Evolutionary conservation across 2,888 invertebrate species (phyloP).

Genomic region (Pammene fasciana): DNA sequence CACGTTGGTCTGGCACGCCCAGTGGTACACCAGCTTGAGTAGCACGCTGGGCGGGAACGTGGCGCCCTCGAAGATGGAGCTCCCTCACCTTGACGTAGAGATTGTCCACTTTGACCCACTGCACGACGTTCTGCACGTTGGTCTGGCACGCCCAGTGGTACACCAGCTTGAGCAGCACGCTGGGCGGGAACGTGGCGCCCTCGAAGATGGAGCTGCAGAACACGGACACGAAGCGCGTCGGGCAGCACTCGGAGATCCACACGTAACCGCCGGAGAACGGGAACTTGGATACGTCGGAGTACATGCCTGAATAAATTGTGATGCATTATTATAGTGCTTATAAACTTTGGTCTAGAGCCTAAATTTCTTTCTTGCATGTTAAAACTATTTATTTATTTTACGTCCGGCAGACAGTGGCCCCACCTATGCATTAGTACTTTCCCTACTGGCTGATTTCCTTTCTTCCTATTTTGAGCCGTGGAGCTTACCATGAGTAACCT

Average conservation of each 20-base stretch:
- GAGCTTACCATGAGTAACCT: no score
- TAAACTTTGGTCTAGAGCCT: no score
- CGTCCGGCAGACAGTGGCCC: no score
- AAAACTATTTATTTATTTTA: no score
- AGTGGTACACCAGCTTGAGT: constrained; percentile 93
- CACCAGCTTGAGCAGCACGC: constrained; percentile 90
- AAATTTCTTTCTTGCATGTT: no score
- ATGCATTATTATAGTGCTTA: not conserved
- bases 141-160: constrained; percentile 97
- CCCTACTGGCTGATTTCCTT: no score
- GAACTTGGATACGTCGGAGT: constrained; percentile 92
- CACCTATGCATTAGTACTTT: no score
- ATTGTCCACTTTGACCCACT: constrained; percentile 90
- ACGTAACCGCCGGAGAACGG: constrained; percentile 95
- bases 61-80: constrained; percentile 87
- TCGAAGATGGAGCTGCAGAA: constrained; percentile 95
- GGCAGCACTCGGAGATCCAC: constrained; percentile 95
- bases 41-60: constrained; percentile 92
- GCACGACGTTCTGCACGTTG: constrained; percentile 93
- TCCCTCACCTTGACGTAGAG: constrained; percentile 72
- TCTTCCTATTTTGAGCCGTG: no score
- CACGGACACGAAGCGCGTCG: constrained; percentile 92
- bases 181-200: constrained; percentile 92
- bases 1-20: constrained; percentile 95
- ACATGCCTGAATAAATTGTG: constrained; percentile 85